Conservation (phyloP, 1,140 invertebrate genomes). For the Aphaenogaster rudis region DNA sequence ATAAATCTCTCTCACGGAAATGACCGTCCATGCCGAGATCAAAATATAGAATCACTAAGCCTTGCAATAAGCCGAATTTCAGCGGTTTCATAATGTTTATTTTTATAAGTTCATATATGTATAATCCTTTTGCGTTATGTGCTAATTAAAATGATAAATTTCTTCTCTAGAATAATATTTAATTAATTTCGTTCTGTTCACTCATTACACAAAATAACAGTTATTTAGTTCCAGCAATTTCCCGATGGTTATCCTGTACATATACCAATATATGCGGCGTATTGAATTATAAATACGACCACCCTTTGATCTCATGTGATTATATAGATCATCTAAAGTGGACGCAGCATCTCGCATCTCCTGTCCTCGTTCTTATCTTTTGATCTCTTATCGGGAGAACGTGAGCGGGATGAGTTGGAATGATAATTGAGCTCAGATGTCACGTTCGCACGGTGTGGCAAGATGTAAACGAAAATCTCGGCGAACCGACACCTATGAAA, state of each 20-base stretch:
- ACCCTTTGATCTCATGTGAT: neutral
- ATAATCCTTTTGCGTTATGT: neutral
- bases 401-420: neutral
- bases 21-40: no score
- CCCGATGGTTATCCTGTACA: neutral
- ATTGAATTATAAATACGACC: neutral
- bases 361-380: neutral
- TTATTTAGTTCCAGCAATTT: neutral
- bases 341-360: neutral
- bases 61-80: no score
- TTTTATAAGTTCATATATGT: neutral
- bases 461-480: constrained; percentile 21
- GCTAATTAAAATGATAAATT: neutral
- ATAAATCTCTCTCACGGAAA: neutral
- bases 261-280: neutral
- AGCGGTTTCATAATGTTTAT: no score
- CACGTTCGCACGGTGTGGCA: neutral
- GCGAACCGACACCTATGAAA: neutral
- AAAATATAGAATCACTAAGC: no score
- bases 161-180: neutral
- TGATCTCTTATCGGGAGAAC: neutral
- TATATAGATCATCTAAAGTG: neutral
- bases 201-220: neutral
- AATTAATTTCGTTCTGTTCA: constrained; percentile 2
- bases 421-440: neutral